Percentiles rank a stretch among this genome's conserved stretches.
phyloP scores from a whole-genome alignment of 2,113 vertebrate species.

The Brachypteracias leptosomus region DNA sequence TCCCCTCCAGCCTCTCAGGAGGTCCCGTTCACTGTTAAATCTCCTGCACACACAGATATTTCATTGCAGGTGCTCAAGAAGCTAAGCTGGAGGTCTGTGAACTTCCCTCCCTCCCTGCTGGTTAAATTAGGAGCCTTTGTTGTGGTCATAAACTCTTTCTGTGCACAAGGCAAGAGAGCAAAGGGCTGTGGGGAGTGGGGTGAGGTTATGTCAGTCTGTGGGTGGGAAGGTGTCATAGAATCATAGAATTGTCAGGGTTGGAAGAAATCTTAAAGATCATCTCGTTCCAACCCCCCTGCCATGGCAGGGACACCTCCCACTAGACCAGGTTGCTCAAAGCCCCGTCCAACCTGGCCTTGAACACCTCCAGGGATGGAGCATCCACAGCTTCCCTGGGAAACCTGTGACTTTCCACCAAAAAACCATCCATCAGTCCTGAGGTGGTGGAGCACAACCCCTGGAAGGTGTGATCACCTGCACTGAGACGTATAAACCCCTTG shows the following conservation, averaged over 20 bases:
- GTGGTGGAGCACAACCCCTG: neutral
- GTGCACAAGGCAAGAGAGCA: neutral
- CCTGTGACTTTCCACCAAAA: no score
- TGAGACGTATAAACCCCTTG: neutral
- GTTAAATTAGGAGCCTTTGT: neutral
- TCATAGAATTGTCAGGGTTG: no score
- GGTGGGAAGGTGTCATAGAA: neutral
- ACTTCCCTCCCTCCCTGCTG: neutral
- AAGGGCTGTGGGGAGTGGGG: rapidly evolving
- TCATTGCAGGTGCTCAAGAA: neutral
- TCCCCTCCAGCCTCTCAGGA: neutral
- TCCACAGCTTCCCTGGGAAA: no score
- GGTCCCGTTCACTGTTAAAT: neutral
- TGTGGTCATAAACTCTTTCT: neutral
- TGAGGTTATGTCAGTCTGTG: rapidly evolving
- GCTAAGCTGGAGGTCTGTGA: neutral
- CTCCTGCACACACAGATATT: neutral
- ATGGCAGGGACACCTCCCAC: no score
- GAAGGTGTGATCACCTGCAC: rapidly evolving
- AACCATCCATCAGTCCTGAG: rapidly evolving
- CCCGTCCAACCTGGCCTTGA: no score
- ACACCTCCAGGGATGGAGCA: no score
- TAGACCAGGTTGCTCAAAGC: no score
- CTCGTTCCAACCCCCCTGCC: no score
- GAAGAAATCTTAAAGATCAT: neutral